Evolutionary conservation across 2,888 invertebrate species (phyloP).

Genomic region (Craniophora ligustri): DNA sequence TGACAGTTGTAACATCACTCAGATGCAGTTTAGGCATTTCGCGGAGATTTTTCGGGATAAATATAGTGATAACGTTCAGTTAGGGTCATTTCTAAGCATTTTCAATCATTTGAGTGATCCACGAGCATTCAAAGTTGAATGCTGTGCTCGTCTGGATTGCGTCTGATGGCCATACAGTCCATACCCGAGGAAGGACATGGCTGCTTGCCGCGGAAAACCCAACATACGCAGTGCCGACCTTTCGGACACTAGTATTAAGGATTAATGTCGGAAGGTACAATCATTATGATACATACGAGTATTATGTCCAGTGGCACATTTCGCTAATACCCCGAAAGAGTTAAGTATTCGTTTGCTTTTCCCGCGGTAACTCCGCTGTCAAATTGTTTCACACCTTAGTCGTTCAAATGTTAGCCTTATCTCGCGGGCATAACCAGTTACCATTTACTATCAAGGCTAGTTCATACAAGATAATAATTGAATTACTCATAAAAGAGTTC

Average conservation of each 20-base stretch:
- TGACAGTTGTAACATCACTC: constrained; percentile 10
- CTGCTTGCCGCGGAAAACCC: constrained; percentile 2
- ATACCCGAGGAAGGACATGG: not conserved
- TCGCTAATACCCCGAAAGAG: not conserved
- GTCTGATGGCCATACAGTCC: constrained; percentile 1
- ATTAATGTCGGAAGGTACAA: not conserved
- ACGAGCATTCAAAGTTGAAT: not conserved
- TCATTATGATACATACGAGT: not conserved
- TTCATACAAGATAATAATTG: constrained; percentile 9
- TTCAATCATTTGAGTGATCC: not conserved
- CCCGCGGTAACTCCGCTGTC: constrained; percentile 7
- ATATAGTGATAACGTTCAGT: constrained; percentile 24
- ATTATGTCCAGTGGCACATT: no score
- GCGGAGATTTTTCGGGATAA: constrained; percentile 18
- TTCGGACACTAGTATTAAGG: not conserved
- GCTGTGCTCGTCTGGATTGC: constrained; percentile 3
- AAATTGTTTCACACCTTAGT: not conserved
- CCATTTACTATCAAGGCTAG: constrained; percentile 16
- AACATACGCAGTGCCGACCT: not conserved
- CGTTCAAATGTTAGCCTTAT: constrained; percentile 12
- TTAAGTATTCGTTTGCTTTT: not conserved
- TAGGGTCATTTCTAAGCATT: constrained; percentile 11
- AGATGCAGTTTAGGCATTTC: constrained; percentile 7
- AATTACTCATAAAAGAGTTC: not conserved
- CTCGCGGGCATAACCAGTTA: constrained; percentile 26